Evolutionary conservation across 2,113 vertebrate species (phyloP).

Genomic region (Coracopsis vasa): DNA sequence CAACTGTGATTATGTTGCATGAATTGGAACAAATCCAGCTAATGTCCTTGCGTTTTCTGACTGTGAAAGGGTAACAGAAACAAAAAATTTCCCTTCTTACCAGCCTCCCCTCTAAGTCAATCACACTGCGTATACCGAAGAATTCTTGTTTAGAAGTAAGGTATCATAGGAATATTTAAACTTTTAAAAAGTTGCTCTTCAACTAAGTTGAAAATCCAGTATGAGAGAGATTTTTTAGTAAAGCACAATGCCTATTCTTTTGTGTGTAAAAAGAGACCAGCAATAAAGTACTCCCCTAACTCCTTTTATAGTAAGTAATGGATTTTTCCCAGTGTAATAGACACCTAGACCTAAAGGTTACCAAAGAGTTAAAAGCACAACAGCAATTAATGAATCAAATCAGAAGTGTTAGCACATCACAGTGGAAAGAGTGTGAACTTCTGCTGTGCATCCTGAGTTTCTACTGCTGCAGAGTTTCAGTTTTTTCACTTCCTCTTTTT

Average conservation of each 20-base stretch:
- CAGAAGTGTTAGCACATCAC: slow-evolving; percentile 16
- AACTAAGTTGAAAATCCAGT: neutral
- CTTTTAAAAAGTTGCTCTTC: neutral
- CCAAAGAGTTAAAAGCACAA: slow-evolving; percentile 1
- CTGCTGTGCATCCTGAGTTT: slow-evolving; percentile 7
- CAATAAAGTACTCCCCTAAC: neutral
- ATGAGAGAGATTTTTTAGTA: neutral
- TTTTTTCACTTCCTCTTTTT: slow-evolving; percentile 15
- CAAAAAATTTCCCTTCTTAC: neutral
- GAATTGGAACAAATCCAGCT: neutral
- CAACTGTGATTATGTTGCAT: neutral
- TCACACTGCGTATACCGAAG: neutral
- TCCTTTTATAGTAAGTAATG: neutral
- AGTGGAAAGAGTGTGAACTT: slow-evolving; percentile 18
- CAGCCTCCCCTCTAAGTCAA: neutral
- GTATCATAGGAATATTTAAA: rapidly evolving
- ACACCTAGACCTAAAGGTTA: neutral
- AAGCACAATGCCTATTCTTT: neutral
- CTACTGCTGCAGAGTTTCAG: slow-evolving; percentile 41
- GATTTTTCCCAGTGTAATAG: neutral
- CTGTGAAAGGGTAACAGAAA: neutral
- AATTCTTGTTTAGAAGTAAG: neutral
- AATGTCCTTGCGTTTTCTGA: neutral
- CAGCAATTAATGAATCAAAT: slow-evolving; percentile 52
- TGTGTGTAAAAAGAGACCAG: neutral